Evolutionary conservation across 1,140 invertebrate species (phyloP).

Genomic region (Drosophila elegans): DNA sequence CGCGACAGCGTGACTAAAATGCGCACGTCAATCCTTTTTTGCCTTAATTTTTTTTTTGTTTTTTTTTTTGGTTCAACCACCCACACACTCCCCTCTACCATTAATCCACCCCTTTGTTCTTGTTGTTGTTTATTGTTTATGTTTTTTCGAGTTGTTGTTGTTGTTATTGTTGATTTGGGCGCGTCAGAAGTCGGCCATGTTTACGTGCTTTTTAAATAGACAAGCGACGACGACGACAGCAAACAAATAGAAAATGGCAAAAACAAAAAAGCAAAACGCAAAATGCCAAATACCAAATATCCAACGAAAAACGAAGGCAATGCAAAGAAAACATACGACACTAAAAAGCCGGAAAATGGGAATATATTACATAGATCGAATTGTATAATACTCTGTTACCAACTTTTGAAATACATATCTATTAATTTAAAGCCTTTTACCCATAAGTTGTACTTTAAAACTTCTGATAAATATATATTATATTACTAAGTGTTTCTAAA

Average conservation of each 20-base stretch:
- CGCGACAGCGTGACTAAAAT: constrained; percentile 74
- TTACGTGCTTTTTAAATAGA: constrained; percentile 67
- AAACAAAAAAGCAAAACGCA: neutral
- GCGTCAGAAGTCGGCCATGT: constrained; percentile 59
- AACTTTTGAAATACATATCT: too few relatives aligned
- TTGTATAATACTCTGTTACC: neutral
- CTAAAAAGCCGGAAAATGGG: constrained; percentile 6
- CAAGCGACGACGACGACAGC: constrained; percentile 53
- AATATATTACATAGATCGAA: constrained; percentile 7
- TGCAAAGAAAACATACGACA: constrained; percentile 4
- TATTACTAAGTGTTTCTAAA: too few relatives aligned
- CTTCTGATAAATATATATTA: too few relatives aligned
- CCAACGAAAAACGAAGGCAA: constrained; percentile 6
- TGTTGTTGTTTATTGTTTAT: constrained; percentile 13
- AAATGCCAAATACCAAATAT: neutral
- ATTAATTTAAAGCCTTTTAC: too few relatives aligned
- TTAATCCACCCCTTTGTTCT: constrained; percentile 18
- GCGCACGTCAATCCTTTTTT: constrained; percentile 74
- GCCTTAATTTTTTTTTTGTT: neutral
- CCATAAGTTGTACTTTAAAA: too few relatives aligned
- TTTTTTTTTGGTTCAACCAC: neutral
- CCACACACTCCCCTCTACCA: neutral
- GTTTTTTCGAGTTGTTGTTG: constrained; percentile 8
- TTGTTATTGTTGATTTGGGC: constrained; percentile 48
- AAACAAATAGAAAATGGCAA: constrained; percentile 31